Evolutionary conservation across 2,888 invertebrate species (phyloP).

Genomic region (Fragum sueziense): DNA sequence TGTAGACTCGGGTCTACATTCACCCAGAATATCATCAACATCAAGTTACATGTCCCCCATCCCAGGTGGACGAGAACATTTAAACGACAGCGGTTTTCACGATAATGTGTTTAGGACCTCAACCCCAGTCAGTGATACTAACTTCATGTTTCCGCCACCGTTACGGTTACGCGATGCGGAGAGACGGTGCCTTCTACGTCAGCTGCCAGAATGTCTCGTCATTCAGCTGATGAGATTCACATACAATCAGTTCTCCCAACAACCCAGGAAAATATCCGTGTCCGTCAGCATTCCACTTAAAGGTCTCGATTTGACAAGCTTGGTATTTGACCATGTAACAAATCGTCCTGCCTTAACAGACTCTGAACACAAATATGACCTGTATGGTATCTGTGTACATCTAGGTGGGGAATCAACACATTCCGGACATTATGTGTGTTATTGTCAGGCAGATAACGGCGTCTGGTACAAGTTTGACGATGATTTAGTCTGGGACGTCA

Average conservation of each 20-base stretch:
- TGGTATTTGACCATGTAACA: constrained; percentile 78
- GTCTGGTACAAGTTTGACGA: constrained; percentile 80
- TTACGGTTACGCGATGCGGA: constrained; percentile 67
- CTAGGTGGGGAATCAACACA: constrained; percentile 76
- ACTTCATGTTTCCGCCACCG: constrained; percentile 34
- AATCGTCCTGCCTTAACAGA: constrained; percentile 74
- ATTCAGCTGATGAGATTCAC: constrained; percentile 79
- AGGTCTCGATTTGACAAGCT: constrained; percentile 72
- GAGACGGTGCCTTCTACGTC: constrained; percentile 76
- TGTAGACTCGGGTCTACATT: constrained; percentile 59
- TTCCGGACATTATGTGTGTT: constrained; percentile 79
- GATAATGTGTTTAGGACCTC: constrained; percentile 77
- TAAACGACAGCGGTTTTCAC: constrained; percentile 76
- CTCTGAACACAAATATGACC: constrained; percentile 70
- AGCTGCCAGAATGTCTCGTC: constrained; percentile 80
- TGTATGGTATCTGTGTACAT: constrained; percentile 79
- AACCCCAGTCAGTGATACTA: constrained; percentile 73
- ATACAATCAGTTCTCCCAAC: constrained; percentile 68
- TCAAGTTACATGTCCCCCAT: constrained; percentile 73
- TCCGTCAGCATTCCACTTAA: constrained; percentile 76
- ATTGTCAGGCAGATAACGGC: constrained; percentile 66
- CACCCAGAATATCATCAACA: constrained; percentile 46
- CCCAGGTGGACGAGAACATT: constrained; percentile 53
- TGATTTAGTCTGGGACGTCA: constrained; percentile 75
- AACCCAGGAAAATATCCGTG: constrained; percentile 72